Base-by-base conservation (phyloP, 2,797 vertebrate genomes). In the Mionectes olivaceus region DNA sequence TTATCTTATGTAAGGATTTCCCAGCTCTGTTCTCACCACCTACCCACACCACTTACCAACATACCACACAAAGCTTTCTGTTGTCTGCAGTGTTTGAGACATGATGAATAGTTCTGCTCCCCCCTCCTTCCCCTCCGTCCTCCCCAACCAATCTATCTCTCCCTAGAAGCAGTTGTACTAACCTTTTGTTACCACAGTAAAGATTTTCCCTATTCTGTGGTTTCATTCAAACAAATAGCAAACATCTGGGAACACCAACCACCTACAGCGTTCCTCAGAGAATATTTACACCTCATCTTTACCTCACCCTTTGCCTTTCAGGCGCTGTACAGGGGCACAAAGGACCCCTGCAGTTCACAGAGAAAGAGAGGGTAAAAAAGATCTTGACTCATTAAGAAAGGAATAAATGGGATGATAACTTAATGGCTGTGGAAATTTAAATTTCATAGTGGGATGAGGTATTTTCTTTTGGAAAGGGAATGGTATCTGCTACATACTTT, bases 1-100 rank as follows among this genome's bases (percentile, higher is more conserved):
- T 55, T 87, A 7, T 80, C 33, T 91, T 88, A 88, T 43, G 46
- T 79, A 94, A 94, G 79, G 37, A 85, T 73, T 81, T 93, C 65
- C 73, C 80, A 70, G 64, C 56, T 81, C 71, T 74, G 57, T 52
- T 88, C 32, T 83, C 10, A 2, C 77, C 77, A 93, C 39, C 83
- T 65, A 33, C 89, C 74, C 83, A 90, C 23, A 0, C 25, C 63
- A 30, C 57, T 75, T 92, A 88, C 67, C 74, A 91, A 91, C 81
- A 46, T 86, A 79, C 15, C 22, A 16, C 53, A 75, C 57, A 94
- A 88, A 75, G 16, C 46, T 90, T 73, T 63, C 65, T 13, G 59
- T 32, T 57, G 67, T 37, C 69, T 87, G 59, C 56, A 87, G 77
- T 13, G 47, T 57, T 81, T 92, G 52, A 76, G 70, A 83, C 59